A percentile compares a stretch with the other conserved stretches of the same genome.
These are phyloP conservation scores for Asobara japonica DNA, from an alignment of 1,140 invertebrate genomes.

Conservation along the genomic window DNA sequence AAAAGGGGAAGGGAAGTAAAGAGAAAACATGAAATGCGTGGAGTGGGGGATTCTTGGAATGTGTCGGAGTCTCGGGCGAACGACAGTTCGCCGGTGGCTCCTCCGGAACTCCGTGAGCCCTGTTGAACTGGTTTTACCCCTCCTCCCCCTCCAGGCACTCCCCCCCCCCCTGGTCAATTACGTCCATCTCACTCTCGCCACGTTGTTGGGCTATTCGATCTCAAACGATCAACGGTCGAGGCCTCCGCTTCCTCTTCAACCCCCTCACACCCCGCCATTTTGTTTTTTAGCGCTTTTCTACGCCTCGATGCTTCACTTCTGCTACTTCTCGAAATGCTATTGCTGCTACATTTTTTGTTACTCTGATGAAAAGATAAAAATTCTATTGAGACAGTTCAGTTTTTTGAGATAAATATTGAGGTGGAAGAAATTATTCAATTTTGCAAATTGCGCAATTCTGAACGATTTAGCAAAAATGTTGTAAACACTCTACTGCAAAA, in stretches of 20 bases:
- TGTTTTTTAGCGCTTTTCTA: neutral
- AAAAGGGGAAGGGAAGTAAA: neutral
- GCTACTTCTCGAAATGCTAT: neutral
- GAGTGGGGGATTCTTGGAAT: conserved; percentile 2
- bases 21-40: conserved; percentile 9
- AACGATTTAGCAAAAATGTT: too few species aligned
- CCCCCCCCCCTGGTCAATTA: too few species aligned
- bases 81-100: conserved; percentile 14
- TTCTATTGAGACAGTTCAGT: too few species aligned
- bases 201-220: neutral
- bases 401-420: too few species aligned
- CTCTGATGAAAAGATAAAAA: too few species aligned
- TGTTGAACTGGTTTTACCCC: neutral
- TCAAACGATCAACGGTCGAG: conserved; percentile 14
- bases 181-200: neutral
- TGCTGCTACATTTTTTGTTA: too few species aligned
- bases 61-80: conserved; percentile 9
- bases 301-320: neutral
- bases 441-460: too few species aligned
- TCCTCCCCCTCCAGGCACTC: neutral
- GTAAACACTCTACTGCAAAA: too few species aligned
- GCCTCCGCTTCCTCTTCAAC: neutral
- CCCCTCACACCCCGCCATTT: neutral
- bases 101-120: conserved; percentile 10
- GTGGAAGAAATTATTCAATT: too few species aligned